A percentile compares a stretch with the other conserved stretches of the same genome.
Conservation (phyloP, 2,113 vertebrate species). For the Pterocles orientalis region DNA sequence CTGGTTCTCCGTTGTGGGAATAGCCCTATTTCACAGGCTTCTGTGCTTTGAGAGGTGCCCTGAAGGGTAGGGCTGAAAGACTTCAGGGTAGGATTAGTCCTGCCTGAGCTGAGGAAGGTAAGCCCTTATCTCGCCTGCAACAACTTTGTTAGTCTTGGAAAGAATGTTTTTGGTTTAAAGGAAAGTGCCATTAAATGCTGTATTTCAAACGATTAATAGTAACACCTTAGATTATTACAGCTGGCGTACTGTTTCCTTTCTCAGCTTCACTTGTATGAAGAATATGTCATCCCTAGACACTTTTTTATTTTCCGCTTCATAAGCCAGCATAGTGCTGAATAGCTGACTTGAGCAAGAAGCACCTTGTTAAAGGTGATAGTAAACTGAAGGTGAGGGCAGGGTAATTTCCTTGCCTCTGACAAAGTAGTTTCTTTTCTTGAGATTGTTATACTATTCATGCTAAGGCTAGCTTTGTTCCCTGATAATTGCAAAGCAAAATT, state of each 20-base stretch:
- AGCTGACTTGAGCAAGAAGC: background rate
- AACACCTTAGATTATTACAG: background rate
- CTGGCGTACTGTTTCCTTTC: background rate
- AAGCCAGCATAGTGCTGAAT: background rate
- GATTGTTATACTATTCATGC: background rate
- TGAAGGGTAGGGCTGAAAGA: background rate
- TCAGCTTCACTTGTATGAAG: background rate
- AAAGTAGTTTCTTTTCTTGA: background rate
- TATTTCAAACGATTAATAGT: background rate
- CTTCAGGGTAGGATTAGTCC: background rate
- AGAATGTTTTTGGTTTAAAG: background rate
- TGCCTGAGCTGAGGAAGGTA: background rate
- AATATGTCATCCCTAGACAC: background rate
- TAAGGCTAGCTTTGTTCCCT: background rate
- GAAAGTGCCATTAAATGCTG: background rate
- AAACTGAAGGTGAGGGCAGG: background rate
- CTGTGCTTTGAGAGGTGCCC: background rate
- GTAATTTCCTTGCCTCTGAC: background rate
- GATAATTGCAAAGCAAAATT: background rate
- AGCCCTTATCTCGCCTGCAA: background rate
- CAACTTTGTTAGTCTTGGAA: background rate
- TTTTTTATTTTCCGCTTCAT: background rate
- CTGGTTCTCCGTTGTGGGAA: background rate
- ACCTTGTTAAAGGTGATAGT: background rate
- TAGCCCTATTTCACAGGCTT: background rate